A percentile compares a stretch with the other conserved stretches of the same genome.
Evolutionary conservation across 2,113 vertebrate species (phyloP).

Genomic region (Dasyprocta punctata): DNA sequence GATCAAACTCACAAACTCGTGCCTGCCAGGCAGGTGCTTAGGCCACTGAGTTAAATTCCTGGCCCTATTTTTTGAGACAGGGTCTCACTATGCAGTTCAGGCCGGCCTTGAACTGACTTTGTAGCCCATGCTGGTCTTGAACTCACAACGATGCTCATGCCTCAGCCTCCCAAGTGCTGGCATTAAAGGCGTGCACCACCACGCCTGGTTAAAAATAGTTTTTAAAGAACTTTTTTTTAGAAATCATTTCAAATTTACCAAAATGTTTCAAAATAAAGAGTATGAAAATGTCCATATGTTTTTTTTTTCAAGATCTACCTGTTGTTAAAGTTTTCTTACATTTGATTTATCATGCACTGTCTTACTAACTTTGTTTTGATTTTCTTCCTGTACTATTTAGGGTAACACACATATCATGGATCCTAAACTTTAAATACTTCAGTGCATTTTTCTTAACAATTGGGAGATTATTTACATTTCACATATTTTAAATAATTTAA

Average conservation of each 20-base stretch:
- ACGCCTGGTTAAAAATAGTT: background rate
- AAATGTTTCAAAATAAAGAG: conserved; percentile 36
- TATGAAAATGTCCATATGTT: background rate
- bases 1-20: no score
- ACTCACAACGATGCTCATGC: no score
- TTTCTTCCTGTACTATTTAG: background rate
- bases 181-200: no score
- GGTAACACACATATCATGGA: background rate
- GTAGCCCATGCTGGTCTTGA: no score
- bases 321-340: background rate
- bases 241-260: conserved; percentile 39
- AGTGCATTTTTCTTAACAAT: background rate
- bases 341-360: background rate
- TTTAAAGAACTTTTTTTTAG: background rate
- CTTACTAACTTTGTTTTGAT: background rate
- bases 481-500: background rate
- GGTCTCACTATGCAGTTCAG: no score
- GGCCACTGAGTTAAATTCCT: no score
- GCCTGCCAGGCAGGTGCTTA: no score
- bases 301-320: background rate
- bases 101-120: no score
- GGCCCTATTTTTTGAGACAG: no score
- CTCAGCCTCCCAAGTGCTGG: no score
- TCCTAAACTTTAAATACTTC: background rate
- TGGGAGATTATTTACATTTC: background rate